Conservation (phyloP, 2,888 invertebrate genomes). For the Callyntrura sp. region DNA sequence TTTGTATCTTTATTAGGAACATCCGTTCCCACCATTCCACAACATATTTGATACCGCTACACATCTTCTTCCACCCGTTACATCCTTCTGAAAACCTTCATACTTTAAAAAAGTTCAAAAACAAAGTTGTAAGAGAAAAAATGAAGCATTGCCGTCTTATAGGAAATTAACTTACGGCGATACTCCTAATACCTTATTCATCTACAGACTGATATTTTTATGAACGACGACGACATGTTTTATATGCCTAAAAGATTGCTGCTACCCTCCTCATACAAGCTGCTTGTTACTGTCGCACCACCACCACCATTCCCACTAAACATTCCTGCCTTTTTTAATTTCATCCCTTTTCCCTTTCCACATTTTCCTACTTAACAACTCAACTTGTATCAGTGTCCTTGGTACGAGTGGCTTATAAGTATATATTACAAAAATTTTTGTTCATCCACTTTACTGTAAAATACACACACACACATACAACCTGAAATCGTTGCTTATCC, state of each 20-base stretch:
- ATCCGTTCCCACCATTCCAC: constrained; percentile 58
- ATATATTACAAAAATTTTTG: constrained; percentile 31
- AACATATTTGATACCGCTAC: constrained; percentile 1
- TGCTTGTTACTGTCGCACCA: background rate
- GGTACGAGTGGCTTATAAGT: constrained; percentile 47
- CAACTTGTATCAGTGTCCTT: constrained; percentile 50
- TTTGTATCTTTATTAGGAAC: constrained; percentile 39
- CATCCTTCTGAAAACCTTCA: constrained; percentile 37
- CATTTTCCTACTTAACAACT: background rate
- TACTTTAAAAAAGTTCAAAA: background rate
- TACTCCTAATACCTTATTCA: background rate
- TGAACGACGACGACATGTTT: background rate
- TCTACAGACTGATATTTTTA: background rate
- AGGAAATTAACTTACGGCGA: constrained; percentile 19
- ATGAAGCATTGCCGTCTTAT: background rate
- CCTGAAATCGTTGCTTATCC: too few relatives aligned
- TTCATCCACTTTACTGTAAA: background rate
- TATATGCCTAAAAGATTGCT: background rate
- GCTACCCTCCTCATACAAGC: background rate
- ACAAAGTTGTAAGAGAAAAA: background rate
- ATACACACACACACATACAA: too few relatives aligned
- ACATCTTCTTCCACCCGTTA: constrained; percentile 61
- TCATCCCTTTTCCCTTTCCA: constrained; percentile 34
- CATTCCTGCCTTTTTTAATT: constrained; percentile 32
- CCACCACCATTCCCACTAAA: background rate